Base-by-base conservation (phyloP, 2,797 vertebrate species). In the Tenualosa thibaudeaui region DNA sequence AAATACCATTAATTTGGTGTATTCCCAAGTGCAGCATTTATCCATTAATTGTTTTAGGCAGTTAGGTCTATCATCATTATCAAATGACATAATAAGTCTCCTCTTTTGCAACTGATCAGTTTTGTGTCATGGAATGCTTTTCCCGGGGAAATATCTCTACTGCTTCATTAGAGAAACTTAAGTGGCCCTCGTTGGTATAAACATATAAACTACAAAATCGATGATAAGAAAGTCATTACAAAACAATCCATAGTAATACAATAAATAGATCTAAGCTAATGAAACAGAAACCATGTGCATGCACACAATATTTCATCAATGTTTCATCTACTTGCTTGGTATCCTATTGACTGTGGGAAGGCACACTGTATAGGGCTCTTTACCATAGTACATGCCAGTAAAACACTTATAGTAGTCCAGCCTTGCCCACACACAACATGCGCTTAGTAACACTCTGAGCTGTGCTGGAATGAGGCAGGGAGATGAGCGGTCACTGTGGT, bases 1-100 rank as follows among this genome's bases (percentile, higher is more conserved):
- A 88, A 87, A 84, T 89, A 84, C 83, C 54, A 86, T 85, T 83
- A 22, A 81, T 86, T 87, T 86, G 19, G 7, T 56, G 40, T 85
- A 86, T 89, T 82, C 82, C 43, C 85, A 51, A 68, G n/a, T 87
- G 71, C 31, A 53, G 37, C 78, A 13, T n/a, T 26, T 53, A 43
- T 83, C 82, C 24, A 68, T 81, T 89, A 24, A 83, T 84, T 49
- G 54, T 81, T 68, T 83, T 54, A 56, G 46, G 56, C 82, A 53
- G 56, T 75, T 68, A 49, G 31, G 82, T 86, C 83, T 50, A 83
- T 88, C 88, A 85, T 81, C 81, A 56, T 82, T 56, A 60, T 51
- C 37, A 24, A 56, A 65, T 84, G n/a, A 68, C 54, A 85, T 88
- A 56, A 87, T 87, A 86, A 26, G 54, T 82, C 12, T 81, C 82